Base-by-base conservation (phyloP, 2,888 invertebrate species). In the Drosophila putrida region DNA sequence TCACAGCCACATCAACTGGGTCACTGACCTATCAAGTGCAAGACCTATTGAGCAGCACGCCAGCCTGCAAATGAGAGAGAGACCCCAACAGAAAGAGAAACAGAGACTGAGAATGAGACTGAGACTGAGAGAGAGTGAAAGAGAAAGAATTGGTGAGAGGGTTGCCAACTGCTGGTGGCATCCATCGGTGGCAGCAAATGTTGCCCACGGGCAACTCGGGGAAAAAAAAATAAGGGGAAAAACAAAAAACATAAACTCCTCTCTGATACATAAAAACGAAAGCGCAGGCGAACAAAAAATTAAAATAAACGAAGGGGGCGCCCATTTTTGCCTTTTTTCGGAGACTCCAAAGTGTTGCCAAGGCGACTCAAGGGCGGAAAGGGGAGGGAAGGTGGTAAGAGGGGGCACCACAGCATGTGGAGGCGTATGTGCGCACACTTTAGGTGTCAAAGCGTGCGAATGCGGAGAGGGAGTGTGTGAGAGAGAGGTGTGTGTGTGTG, bases 11-110 rank as follows among this genome's bases (percentile, higher is more conserved):
- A 58, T 69, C 85, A 80, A 90, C 80, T 90, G 81, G 91, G 91
- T 91, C 91, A 90, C 89, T 91, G 91, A 91, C 91, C 91, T 91
- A 91, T 90, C 91, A 91, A 91, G 91, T 91, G 90, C 74, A 87
- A 84, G 89, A 88, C 84, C 89, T 89, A 84, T 89, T 89, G 89
- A 85, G 84, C 79, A 82, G 75, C 71, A 60, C 60, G 59, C 70
- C 54, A 65, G 62, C 13, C 38, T 38, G 38, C 69, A 60, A 73
- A 63, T 70, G 81, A 50, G 65, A 62, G 65, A 62, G 76, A 66
- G 72, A 28, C 11, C 44, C 28, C 28, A 35, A 27, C 20, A 20
- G 20, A 20, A 20, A 53, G 31, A 33, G 41, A 54, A 33, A 20
- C 11, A 50, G 49, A 20, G 39, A 20, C 20, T 20, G 20, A 13